Evolutionary conservation across 2,888 invertebrate genomes (phyloP).

Genomic region (Macropis europaea): DNA sequence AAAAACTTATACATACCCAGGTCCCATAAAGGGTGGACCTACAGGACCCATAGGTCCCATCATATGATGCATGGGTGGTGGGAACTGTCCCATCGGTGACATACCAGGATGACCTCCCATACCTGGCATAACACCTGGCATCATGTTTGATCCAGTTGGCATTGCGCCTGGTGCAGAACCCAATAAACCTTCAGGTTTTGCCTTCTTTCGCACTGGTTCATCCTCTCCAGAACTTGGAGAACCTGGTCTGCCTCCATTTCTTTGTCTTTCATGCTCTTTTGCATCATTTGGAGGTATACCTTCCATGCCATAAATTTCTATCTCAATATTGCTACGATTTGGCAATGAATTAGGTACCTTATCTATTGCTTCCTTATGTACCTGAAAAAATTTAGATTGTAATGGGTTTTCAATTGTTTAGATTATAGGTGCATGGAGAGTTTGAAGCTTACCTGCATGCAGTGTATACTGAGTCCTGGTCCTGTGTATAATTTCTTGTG

Average conservation of each 20-base stretch:
- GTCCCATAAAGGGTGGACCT: constrained; percentile 89
- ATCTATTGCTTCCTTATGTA: constrained; percentile 99
- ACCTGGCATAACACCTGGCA: constrained; percentile 84
- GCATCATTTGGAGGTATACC: constrained; percentile 98
- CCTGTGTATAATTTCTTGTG: constrained; percentile 99
- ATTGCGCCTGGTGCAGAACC: constrained; percentile 84
- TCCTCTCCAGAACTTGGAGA: constrained; percentile 92
- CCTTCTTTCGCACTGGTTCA: constrained; percentile 89
- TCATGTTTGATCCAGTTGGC: constrained; percentile 83
- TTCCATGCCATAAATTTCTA: constrained; percentile 99
- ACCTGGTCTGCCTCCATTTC: constrained; percentile 85
- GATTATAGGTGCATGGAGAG: background rate
- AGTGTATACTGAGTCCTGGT: constrained; percentile 99
- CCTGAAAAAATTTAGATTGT: constrained; percentile 81
- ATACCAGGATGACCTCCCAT: constrained; percentile 81
- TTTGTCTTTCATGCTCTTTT: constrained; percentile 95
- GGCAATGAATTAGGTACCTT: constrained; percentile 99
- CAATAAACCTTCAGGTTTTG: constrained; percentile 86
- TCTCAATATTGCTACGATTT: constrained; percentile 98
- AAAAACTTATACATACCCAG: constrained; percentile 79
- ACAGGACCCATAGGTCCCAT: constrained; percentile 86
- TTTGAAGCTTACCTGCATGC: constrained; percentile 91
- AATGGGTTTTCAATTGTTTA: background rate
- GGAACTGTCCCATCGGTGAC: constrained; percentile 83
- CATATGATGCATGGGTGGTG: constrained; percentile 82